A percentile compares a stretch with the other conserved stretches of the same genome.
phyloP scores from a whole-genome alignment of 2,113 vertebrate species.

The Orientallactaga bullata region DNA sequence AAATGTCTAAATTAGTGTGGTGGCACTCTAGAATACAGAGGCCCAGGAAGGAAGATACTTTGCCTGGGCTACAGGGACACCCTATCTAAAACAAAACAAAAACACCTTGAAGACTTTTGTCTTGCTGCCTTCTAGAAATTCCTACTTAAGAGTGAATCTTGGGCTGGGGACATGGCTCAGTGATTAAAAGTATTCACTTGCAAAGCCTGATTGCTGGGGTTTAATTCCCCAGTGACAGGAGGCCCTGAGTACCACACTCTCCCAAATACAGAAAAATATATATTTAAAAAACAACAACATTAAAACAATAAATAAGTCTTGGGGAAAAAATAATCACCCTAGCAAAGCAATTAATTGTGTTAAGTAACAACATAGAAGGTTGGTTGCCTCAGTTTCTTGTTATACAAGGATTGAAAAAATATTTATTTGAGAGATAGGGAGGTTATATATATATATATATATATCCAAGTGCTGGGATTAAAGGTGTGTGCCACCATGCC shows the following conservation, averaged over 20 bases:
- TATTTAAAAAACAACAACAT: neutral
- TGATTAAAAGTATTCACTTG: too few relatives aligned
- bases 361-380: neutral
- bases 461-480: too few relatives aligned
- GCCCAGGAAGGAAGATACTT: neutral
- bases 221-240: too few relatives aligned
- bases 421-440: too few relatives aligned
- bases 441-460: too few relatives aligned
- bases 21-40: neutral
- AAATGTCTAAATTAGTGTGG: neutral
- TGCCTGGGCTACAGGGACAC: neutral
- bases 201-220: too few relatives aligned
- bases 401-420: neutral
- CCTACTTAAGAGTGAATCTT: constrained; percentile 30
- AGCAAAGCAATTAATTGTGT: constrained; percentile 36
- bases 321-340: neutral
- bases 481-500: too few relatives aligned
- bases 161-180: too few relatives aligned
- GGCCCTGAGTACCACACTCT: too few relatives aligned
- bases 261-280: neutral
- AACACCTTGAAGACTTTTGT: neutral
- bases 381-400: neutral
- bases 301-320: neutral
- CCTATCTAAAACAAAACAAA: neutral
- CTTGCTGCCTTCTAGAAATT: constrained; percentile 17